Evolutionary conservation across 1,140 invertebrate genomes (phyloP).

Genomic region (Drosophila saltans): DNA sequence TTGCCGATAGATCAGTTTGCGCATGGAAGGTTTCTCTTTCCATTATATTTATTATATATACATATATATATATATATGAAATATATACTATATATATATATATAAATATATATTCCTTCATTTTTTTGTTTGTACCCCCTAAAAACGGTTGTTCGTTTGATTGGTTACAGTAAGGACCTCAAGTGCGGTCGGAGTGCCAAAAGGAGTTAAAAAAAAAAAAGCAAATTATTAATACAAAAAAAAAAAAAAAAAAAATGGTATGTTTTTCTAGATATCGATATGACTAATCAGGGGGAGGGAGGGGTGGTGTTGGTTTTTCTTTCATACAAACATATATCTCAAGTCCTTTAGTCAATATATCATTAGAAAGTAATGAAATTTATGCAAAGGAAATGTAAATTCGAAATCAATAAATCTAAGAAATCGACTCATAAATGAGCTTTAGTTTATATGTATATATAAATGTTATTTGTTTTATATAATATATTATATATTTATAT

Average conservation of each 20-base stretch:
- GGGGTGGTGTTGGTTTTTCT: no score
- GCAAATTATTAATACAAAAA: neutral
- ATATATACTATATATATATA: conserved; percentile 10
- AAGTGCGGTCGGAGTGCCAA: conserved; percentile 3
- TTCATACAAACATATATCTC: no score
- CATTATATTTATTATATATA: conserved; percentile 23
- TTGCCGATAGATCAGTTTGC: conserved; percentile 80
- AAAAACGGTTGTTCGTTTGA: conserved; percentile 5
- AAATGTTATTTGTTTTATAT: no score
- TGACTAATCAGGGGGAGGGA: no score
- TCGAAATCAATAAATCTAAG: no score
- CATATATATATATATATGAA: conserved; percentile 16
- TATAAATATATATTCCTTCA: conserved; percentile 6
- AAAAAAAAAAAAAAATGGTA: conserved; percentile 47
- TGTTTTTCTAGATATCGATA: conserved; percentile 18
- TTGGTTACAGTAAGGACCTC: conserved; percentile 28
- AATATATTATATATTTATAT: no score
- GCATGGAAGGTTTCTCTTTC: conserved; percentile 73
- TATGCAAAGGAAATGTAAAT: no score
- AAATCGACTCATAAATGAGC: no score
- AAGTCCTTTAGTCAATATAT: no score
- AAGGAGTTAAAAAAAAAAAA: neutral
- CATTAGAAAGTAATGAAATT: no score
- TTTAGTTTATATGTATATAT: no score
- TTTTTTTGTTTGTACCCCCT: conserved; percentile 13